These are phyloP conservation scores for Phallusia fumigata DNA, from an alignment of 23 tunicate species.

Conservation along the genomic window DNA sequence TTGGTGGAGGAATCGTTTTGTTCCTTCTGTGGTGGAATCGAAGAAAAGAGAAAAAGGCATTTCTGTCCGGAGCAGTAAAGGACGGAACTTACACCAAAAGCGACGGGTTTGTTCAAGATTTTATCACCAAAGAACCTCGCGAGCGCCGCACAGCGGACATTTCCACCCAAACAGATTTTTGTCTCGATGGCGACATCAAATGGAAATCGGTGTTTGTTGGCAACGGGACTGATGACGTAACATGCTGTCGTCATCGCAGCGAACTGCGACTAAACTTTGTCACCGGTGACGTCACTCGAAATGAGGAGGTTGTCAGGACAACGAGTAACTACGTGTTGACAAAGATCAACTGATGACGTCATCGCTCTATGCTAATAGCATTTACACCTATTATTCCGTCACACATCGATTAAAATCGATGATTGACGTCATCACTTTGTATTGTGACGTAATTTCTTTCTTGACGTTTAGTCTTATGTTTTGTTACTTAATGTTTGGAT, in stretches of 20 bases:
- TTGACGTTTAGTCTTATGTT: too few relatives aligned
- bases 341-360: slow-evolving; percentile 8
- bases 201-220: slow-evolving; percentile 58
- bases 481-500: too few relatives aligned
- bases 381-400: too few relatives aligned
- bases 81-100: neutral
- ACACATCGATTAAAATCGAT: too few relatives aligned
- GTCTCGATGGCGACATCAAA: neutral
- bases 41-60: neutral
- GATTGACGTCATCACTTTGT: too few relatives aligned
- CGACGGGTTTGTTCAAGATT: neutral
- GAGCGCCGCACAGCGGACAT: slow-evolving; percentile 8
- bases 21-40: slow-evolving; percentile 38
- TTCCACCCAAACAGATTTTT: slow-evolving; percentile 25
- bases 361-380: too few relatives aligned
- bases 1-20: slow-evolving; percentile 32
- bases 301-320: slow-evolving; percentile 21
- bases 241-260: slow-evolving; percentile 28
- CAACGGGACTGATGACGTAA: slow-evolving; percentile 5
- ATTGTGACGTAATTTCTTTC: too few relatives aligned
- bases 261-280: slow-evolving; percentile 37
- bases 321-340: slow-evolving; percentile 27
- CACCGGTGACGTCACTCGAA: slow-evolving; percentile 39
- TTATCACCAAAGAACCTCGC: neutral
- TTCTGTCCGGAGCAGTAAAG: neutral